Base-by-base conservation (phyloP, 2,113 vertebrate genomes). In the Plestiodon gilberti region DNA sequence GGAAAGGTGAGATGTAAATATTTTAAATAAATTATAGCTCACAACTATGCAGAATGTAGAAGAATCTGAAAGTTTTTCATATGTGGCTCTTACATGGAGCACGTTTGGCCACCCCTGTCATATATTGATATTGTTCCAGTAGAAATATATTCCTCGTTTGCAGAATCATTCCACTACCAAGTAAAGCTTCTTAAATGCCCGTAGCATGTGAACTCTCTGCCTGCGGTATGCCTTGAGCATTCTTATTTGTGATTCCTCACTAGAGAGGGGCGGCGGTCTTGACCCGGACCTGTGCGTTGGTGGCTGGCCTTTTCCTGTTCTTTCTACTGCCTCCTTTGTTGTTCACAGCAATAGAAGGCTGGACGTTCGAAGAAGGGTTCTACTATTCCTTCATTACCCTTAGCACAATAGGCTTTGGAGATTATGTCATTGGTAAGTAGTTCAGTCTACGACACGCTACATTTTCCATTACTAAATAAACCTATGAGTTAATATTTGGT, bases 341-440 rank as follows among this genome's bases (percentile, higher is more conserved):
- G 76, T 98, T 99, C 90, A 92, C 94, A 67, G 61, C 77, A n/a
- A 93, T 97, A 35, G 98, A 99, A 93, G 97, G 96, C 70, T 98
- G 98, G 98, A 97, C 94, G 82, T 97, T 97, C 2, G 89, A 97
- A 73, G 95, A 98, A 87, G 96, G 97, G 25, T 97, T 98, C 93
- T 98, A 98, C 95, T 99, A 97, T 92, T 96, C 98, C 92, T 99
- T 99, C 93, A 96, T 98, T 93, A 98, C 98, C 20, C 98, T 99
- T 92, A 98, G 97, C 94, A 99, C 99, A 59, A 97, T 99, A 64
- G 98, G 98, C 48, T 99, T 98, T 81, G 98, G 98, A 75, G 98
- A 99, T 91, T 98, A 97, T 55, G 97, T 99, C 1, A 97, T 98
- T 82, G 97, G 98, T 98, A 94, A 93, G 94, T 93, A 43, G 52